A percentile compares a stretch with the other conserved stretches of the same genome.
Evolutionary conservation across 2,797 vertebrate genomes (phyloP).

Genomic region (Taeniopygia guttata): DNA sequence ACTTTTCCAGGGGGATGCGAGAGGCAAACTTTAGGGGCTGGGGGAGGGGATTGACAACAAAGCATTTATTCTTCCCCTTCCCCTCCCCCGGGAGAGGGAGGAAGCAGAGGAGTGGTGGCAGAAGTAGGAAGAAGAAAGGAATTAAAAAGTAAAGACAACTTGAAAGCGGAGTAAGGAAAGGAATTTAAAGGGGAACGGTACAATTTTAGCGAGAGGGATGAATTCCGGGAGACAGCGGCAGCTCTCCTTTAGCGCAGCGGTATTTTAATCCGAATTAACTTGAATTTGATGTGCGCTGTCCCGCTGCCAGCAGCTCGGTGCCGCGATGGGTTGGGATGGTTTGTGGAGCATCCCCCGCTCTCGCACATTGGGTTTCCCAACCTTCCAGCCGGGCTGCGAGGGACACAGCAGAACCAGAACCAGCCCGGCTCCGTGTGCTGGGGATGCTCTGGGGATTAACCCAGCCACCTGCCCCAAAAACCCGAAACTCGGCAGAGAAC

Average conservation of each 20-base stretch:
- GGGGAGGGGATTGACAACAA: conserved; percentile 63
- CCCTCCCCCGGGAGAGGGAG: conserved; percentile 53
- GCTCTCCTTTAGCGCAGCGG: accelerated
- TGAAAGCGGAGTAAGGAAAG: neutral
- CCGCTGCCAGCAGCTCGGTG: neutral
- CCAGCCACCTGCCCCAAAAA: conserved; percentile 36
- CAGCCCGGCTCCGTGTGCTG: neutral
- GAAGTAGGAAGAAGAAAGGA: conserved; percentile 62
- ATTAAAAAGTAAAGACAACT: conserved; percentile 56
- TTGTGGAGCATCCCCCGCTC: neutral
- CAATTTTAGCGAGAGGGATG: neutral
- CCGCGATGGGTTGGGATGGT: no score
- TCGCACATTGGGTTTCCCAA: neutral
- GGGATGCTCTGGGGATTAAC: neutral
- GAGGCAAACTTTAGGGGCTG: conserved; percentile 12
- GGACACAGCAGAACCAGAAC: neutral
- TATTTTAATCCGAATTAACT: neutral
- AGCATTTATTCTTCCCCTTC: conserved; percentile 60
- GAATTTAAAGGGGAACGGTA: conserved; percentile 9
- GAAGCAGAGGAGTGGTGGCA: conserved; percentile 48
- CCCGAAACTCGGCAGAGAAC: neutral
- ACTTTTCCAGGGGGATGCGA: neutral
- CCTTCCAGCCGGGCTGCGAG: neutral
- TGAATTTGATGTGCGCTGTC: accelerated
- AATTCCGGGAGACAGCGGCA: neutral